Evolutionary conservation across 2,797 vertebrate genomes (phyloP), one percentile per base, ranked within the genome.

Genomic region (Amblyopsis hoosieri): DNA sequence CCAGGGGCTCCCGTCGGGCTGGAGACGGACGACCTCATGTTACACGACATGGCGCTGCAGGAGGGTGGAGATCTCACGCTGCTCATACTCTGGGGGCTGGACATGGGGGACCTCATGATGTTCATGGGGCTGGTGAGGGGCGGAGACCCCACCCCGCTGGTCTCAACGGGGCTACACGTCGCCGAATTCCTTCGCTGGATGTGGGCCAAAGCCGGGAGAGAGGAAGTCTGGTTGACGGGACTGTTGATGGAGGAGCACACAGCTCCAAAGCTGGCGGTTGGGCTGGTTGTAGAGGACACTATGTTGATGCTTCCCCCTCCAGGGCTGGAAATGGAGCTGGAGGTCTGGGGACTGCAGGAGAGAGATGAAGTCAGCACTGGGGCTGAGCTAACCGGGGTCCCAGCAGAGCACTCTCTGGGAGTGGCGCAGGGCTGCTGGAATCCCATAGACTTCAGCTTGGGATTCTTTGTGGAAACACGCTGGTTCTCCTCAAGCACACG

Each of bases 51-150:
- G 67, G 94, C 95, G 67, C 94, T 95, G 79, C 97, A 97, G 4
- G 96, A 95, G 60, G 95, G 95, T 0, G 97, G 97, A 50, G 97
- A 99, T 81, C 94, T 95, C 61, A 95, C 94, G 0, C 96, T 98
- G 79, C 95, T 93, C 68, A 98, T 95, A 67, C 95, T 97, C 8
- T 94, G 91, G 0, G 97, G 97, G 71, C 96, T 99, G 76, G 97
- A 99, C 79, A 97, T 95, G 13, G 96, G 93, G 54, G 97, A 99
- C 85, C 95, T 95, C 95, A 98, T 97, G 87, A 96, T 92, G 86
- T 96, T 96, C 72, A 96, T 90, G 0, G 97, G 97, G 82, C 97
- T 99, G 65, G 95, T 94, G 63, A 98, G 93, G 0, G 96, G 96
- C 0, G 97, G 96, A 19, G 98, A 98, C 37, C 94, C 95, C 14